Percentiles rank a stretch among this genome's conserved stretches.
phyloP scores from a whole-genome alignment of 2,888 invertebrate species.

The Nomada hirtipes region DNA sequence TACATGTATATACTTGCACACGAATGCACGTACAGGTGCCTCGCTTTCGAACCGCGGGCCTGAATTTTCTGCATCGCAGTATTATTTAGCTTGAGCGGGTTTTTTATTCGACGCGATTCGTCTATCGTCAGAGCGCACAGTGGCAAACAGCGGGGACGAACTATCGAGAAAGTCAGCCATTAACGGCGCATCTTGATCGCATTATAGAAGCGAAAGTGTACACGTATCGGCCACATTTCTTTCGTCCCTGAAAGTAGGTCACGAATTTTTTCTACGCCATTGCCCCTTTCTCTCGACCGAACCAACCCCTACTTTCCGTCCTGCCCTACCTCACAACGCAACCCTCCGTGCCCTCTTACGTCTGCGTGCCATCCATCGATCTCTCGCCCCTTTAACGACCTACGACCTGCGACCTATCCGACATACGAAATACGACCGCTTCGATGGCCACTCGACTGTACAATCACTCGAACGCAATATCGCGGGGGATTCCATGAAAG shows the following conservation, averaged over 20 bases:
- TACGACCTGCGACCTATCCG: not conserved
- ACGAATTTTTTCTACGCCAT: conserved; percentile 73
- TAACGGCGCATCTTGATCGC: conserved; percentile 51
- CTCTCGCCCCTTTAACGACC: conserved; percentile 45
- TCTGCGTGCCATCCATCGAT: conserved; percentile 67
- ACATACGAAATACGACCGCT: conserved; percentile 51
- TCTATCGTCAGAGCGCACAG: too few species aligned
- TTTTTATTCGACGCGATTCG: not conserved
- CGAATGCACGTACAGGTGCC: not conserved
- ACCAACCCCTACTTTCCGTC: conserved; percentile 63
- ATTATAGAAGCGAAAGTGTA: conserved; percentile 42
- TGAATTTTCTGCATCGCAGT: not conserved
- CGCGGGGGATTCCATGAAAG: too few species aligned
- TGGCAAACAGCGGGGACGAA: not conserved
- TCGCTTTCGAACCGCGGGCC: not conserved
- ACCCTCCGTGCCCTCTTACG: conserved; percentile 43
- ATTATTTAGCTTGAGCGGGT: not conserved
- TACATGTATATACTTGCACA: too few species aligned
- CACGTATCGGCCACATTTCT: conserved; percentile 57
- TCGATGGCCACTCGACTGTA: too few species aligned
- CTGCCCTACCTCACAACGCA: conserved; percentile 79
- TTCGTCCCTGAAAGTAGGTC: conserved; percentile 68
- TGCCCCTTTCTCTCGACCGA: conserved; percentile 51
- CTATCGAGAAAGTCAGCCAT: conserved; percentile 28
- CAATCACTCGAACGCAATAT: too few species aligned